Percentiles rank a stretch among this genome's conserved stretches.
phyloP scores from a whole-genome alignment of 1,140 invertebrate species.

The Pinna nobilis region DNA sequence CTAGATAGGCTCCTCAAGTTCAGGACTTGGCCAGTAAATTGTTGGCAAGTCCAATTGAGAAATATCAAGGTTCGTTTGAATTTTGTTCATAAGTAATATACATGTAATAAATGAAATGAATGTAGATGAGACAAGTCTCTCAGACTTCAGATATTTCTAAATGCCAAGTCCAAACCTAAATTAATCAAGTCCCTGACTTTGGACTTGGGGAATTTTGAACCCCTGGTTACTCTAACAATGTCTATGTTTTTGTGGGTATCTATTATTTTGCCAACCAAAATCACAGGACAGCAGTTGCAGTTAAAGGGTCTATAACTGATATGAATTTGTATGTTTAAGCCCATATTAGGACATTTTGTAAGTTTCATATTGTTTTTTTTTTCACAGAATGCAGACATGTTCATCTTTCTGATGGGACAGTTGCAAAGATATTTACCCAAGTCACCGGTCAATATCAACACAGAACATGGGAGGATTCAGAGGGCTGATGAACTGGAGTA shows the following conservation, averaged over 20 bases:
- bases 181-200: neutral
- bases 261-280: too few species aligned
- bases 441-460: slow-evolving; percentile 55
- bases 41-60: too few species aligned
- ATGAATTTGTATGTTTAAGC: neutral
- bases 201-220: neutral
- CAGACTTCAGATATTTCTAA: too few species aligned
- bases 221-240: too few species aligned
- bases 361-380: slow-evolving; percentile 21
- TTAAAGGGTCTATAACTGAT: too few species aligned
- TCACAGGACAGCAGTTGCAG: too few species aligned
- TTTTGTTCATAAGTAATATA: too few species aligned
- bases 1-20: too few species aligned
- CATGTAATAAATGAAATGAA: neutral
- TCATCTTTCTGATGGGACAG: slow-evolving; percentile 61
- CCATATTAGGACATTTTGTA: neutral
- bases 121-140: neutral
- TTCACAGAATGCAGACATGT: slow-evolving; percentile 68
- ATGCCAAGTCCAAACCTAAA: too few species aligned
- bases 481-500: slow-evolving; percentile 72
- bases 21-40: too few species aligned
- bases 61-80: too few species aligned
- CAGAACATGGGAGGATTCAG: slow-evolving; percentile 52
- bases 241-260: too few species aligned
- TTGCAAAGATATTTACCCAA: slow-evolving; percentile 67